A percentile compares a stretch with the other conserved stretches of the same genome.
Conservation (phyloP, 2,888 invertebrate genomes). For the Chloroclysta siterata region DNA sequence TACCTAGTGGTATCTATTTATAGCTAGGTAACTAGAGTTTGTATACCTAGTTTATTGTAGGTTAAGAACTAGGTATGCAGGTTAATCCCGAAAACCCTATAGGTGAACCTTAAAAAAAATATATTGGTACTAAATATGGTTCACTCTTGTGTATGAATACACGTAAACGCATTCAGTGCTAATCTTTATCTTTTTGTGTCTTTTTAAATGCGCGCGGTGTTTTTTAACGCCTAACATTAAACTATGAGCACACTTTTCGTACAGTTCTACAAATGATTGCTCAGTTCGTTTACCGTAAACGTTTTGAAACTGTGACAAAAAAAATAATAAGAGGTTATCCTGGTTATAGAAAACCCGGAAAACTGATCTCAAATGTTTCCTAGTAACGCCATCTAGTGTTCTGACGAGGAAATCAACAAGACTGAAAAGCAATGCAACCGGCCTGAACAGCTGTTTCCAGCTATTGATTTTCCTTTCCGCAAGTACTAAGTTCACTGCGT, state of each 20-base stretch:
- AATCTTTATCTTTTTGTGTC: no score
- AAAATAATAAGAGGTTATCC: neutral
- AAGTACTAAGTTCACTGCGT: conserved; percentile 69
- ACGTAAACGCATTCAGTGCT: no score
- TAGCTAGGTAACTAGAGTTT: no score
- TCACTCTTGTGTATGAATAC: no score
- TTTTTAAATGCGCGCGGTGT: no score
- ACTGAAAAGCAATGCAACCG: conserved; percentile 13
- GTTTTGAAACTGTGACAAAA: neutral
- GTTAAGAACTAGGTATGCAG: no score
- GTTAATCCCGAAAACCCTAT: no score
- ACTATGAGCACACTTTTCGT: neutral
- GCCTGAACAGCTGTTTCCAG: conserved; percentile 67
- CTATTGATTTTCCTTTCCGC: conserved; percentile 71
- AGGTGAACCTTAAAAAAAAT: no score
- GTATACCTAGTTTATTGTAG: no score
- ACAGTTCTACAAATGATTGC: neutral
- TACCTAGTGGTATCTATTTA: no score
- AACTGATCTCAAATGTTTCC: conserved; percentile 12
- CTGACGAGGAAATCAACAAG: conserved; percentile 4
- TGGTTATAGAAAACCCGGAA: neutral
- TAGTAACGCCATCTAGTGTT: conserved; percentile 34
- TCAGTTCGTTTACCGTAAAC: neutral
- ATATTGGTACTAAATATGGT: no score
- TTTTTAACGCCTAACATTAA: conserved; percentile 1